phyloP scores from a whole-genome alignment of 2,888 invertebrate genomes.

The Nymphalis c-album region DNA sequence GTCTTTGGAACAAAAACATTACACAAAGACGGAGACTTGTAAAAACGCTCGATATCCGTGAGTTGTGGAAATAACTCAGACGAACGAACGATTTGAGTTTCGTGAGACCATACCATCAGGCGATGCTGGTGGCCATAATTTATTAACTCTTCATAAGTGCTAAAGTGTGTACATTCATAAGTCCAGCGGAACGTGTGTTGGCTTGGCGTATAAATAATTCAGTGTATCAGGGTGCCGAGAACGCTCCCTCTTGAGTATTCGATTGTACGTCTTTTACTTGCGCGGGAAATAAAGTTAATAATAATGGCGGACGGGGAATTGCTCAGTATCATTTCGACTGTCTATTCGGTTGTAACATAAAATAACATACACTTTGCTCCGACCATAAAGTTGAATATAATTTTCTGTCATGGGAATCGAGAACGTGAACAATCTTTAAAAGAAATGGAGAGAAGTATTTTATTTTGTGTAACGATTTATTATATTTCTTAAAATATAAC shows the following conservation, averaged over 20 bases:
- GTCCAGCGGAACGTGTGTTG: slow-evolving; percentile 64
- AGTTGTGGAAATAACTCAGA: slow-evolving; percentile 49
- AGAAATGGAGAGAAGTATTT: slow-evolving; percentile 30
- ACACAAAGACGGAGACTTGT: slow-evolving; percentile 39
- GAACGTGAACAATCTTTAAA: slow-evolving; percentile 37
- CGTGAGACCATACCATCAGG: slow-evolving; percentile 66
- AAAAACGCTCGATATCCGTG: slow-evolving; percentile 55
- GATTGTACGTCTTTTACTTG: slow-evolving; percentile 56
- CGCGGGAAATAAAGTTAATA: slow-evolving; percentile 53
- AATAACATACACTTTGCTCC: slow-evolving; percentile 38
- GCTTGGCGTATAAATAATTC: slow-evolving; percentile 71
- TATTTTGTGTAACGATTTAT: slow-evolving; percentile 25
- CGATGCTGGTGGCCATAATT: slow-evolving; percentile 63
- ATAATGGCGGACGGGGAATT: slow-evolving; percentile 40
- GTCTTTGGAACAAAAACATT: slow-evolving; percentile 18
- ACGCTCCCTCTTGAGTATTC: slow-evolving; percentile 52
- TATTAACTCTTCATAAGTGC: slow-evolving; percentile 79
- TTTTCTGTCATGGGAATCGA: slow-evolving; percentile 38
- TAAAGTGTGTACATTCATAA: slow-evolving; percentile 75
- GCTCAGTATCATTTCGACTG: slow-evolving; percentile 39
- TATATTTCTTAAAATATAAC: slow-evolving; percentile 27
- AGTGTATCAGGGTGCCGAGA: slow-evolving; percentile 49
- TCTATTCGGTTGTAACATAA: slow-evolving; percentile 39
- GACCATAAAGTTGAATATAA: slow-evolving; percentile 41
- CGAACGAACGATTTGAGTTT: slow-evolving; percentile 42